Base-by-base conservation (phyloP, 2,797 vertebrate species). In the Adelosebastes latens region DNA sequence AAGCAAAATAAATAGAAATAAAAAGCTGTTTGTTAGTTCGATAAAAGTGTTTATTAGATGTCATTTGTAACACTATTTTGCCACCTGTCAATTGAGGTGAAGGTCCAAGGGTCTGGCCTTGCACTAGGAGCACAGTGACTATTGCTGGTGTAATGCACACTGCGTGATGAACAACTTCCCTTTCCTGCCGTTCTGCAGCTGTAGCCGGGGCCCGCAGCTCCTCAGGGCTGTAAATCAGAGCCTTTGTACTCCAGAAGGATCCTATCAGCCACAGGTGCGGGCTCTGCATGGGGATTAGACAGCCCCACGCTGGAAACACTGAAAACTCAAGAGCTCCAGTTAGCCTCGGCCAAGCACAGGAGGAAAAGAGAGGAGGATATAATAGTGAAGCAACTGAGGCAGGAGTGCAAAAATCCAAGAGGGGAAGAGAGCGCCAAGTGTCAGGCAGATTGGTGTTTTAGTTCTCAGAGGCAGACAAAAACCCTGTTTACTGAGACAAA, bases 111-210 rank as follows among this genome's bases (percentile, higher is more conserved):
- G 13, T 42, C 39, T 16, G 39, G 39, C 39, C 39, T 42, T 42
- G 39, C 39, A 42, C 39, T 42, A 42, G 13, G 39, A 42, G 39
- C 25, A n/a, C 39, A 42, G 39, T 42, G 70, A 95, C 96, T 96
- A 94, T 96, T 95, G 95, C 96, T 97, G 96, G 96, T 97, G 96
- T 96, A 97, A 83, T 95, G 95, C 95, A 96, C 94, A 93, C 94
- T 89, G 95, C 94, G 96, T 98, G 97, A 99, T 98, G 97, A 97
- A 98, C 97, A 97, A 97, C 97, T 99, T 98, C 98, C 97, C 95
- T 96, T 98, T 98, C 97, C 98, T 98, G 97, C 96, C 93, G 93
- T 92, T 96, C 93, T 94, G 96, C 98, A 99, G 97, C 97, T 98
- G 97, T 95, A 96, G 77, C 75, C 5, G 91, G 91, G 95, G 90